Base-by-base conservation (phyloP, 1,140 invertebrate species). In the Drosophila tani region DNA sequence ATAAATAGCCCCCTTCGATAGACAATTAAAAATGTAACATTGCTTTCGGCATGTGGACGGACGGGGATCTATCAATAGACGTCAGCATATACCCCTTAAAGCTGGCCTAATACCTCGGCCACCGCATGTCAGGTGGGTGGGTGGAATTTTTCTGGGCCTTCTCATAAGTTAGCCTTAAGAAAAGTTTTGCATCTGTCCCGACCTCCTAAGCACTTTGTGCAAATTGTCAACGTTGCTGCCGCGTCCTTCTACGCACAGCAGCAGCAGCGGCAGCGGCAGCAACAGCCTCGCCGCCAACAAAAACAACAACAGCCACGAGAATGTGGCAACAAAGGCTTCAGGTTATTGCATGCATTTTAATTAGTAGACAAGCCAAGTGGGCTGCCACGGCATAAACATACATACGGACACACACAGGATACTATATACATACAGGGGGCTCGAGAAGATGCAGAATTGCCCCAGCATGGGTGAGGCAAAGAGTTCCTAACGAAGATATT, bases 321-420 rank as follows among this genome's bases (percentile, higher is more conserved):
- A 85, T 87, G 83, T 67, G 76, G 78, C 85, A 88, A 88, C 85
- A 88, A 88, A 88, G 85, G 85, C 84, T 88, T 88, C 84, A 88
- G 84, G 84, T 88, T 88, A 88, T 88, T 90, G 84, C 84, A 90
- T 90, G 84, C 84, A 88, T 88, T 88, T 88, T 88, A 88, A 88
- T 88, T 88, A 88, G 84, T 88, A 88, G 84, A 90, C 84, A 88
- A 90, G 84, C 84, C 85, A 88, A 88, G 84, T 88, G 84, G 84
- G 85, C 47, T 84, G 83, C 80, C 80, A 79, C 83, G 62, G 59
- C 59, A 73, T 35, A 51, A 19, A 35, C 32, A 29, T 15, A 27
- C 29, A 65, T 17, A 58, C 12, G 12, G 35, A 58, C 41, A 43
- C 12, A 29, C 14, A 27, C 27, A 27, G 6, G 29, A 38, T 51